A percentile compares a stretch with the other conserved stretches of the same genome.
These are phyloP conservation scores for Eupsilia transversa DNA, from an alignment of 2,888 invertebrate species.

Conservation along the genomic window DNA sequence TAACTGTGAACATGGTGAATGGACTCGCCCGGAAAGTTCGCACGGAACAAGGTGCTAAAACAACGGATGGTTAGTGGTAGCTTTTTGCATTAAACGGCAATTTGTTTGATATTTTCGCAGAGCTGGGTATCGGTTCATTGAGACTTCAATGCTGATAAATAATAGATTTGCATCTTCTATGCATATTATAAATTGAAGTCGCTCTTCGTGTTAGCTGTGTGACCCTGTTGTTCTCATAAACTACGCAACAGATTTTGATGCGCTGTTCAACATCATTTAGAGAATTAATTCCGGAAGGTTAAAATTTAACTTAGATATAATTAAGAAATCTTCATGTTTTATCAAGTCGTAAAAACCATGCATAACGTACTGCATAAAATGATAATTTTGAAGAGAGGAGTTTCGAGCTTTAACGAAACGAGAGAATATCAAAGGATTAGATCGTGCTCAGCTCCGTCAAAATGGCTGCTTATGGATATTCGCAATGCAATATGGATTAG, in stretches of 20 bases:
- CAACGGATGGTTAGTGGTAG: conserved; percentile 51
- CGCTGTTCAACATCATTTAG: not conserved
- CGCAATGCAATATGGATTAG: conserved; percentile 31
- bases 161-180: conserved; percentile 23
- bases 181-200: not conserved
- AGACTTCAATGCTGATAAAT: conserved; percentile 39
- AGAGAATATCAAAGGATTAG: not conserved
- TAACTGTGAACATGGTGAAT: conserved; percentile 76
- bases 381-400: not conserved
- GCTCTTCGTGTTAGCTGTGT: not conserved
- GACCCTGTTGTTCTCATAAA: not conserved
- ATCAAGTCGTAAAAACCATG: no score
- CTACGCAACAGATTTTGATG: not conserved
- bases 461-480: not conserved
- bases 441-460: not conserved
- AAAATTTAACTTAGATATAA: no score
- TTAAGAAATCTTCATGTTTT: no score
- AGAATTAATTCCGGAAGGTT: not conserved
- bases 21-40: conserved; percentile 72
- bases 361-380: not conserved
- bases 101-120: conserved; percentile 61
- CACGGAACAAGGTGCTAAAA: conserved; percentile 68
- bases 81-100: conserved; percentile 62
- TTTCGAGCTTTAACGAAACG: not conserved
- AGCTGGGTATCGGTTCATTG: conserved; percentile 38